These are phyloP conservation scores for Suricata suricatta DNA, from an alignment of 2,113 vertebrate species.

Conservation along the genomic window DNA sequence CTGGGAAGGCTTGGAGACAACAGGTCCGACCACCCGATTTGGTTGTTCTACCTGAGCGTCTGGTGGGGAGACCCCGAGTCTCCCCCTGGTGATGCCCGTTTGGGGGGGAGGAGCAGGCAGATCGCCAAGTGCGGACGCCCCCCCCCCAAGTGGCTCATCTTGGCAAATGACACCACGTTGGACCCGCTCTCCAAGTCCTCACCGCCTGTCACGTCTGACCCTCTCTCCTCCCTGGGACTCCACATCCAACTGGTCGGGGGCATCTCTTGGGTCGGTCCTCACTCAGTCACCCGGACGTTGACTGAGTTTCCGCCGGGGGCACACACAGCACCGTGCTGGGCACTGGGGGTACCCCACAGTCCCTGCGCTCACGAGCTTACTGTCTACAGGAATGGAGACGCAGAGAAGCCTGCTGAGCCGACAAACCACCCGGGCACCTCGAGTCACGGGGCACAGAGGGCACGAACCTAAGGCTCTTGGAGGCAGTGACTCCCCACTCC, in stretches of 20 bases:
- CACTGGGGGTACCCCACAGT: rapidly evolving
- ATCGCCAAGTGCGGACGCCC: rapidly evolving
- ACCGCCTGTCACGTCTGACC: rapidly evolving
- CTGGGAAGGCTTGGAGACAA: not conserved
- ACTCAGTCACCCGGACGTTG: not conserved
- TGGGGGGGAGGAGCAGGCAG: no score
- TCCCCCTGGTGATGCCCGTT: not conserved
- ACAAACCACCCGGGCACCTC: rapidly evolving
- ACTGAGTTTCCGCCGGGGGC: not conserved
- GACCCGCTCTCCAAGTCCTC: rapidly evolving
- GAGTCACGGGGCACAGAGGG: rapidly evolving
- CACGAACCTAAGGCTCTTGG: not conserved
- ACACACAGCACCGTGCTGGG: not conserved
- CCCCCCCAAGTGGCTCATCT: not conserved
- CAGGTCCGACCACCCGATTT: rapidly evolving
- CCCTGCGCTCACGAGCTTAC: not conserved
- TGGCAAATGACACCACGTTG: no score
- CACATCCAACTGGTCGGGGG: rapidly evolving
- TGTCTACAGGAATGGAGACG: rapidly evolving
- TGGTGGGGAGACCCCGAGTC: not conserved
- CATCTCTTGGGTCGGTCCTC: rapidly evolving
- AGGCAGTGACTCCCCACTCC: not conserved
- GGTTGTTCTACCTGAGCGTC: rapidly evolving
- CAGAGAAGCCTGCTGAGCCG: rapidly evolving
- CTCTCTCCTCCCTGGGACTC: not conserved